Evolutionary conservation across 1,140 invertebrate genomes (phyloP).

Genomic region (Leptonema lineaticorne): DNA sequence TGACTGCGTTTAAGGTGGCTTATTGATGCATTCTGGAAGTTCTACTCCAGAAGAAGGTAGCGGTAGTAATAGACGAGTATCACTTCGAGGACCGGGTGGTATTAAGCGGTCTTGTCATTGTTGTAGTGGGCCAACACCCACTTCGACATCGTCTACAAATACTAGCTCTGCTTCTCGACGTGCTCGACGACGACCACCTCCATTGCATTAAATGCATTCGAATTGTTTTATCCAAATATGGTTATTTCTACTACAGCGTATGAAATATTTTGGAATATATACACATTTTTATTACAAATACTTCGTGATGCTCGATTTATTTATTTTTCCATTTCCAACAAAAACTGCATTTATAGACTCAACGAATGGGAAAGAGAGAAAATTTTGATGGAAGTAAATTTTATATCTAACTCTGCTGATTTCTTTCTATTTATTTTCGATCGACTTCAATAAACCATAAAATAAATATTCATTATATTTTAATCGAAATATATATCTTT

Average conservation of each 20-base stretch:
- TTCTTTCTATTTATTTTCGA: no score
- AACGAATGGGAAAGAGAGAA: no score
- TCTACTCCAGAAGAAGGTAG: conserved; percentile 42
- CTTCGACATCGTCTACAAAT: conserved; percentile 12
- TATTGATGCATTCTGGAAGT: conserved; percentile 41
- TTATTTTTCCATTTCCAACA: not conserved
- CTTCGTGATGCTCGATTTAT: not conserved
- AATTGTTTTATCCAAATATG: not conserved
- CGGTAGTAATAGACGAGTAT: conserved; percentile 45
- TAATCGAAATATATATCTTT: no score
- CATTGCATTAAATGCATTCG: conserved; percentile 8
- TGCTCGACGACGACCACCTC: conserved; percentile 18
- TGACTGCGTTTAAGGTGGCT: conserved; percentile 10
- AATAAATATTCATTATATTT: no score
- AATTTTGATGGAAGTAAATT: no score
- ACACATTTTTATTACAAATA: not conserved
- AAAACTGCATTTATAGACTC: no score
- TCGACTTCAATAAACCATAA: no score
- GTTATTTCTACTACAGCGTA: not conserved
- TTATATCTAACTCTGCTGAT: no score
- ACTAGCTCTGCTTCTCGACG: not conserved
- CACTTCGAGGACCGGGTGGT: conserved; percentile 49
- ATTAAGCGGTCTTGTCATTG: conserved; percentile 54
- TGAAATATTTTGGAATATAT: not conserved
- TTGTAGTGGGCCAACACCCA: conserved; percentile 49